Percentiles rank a stretch among this genome's conserved stretches.
phyloP scores from a whole-genome alignment of 2,888 invertebrate species.

The Rambutsinella grinnellia region DNA sequence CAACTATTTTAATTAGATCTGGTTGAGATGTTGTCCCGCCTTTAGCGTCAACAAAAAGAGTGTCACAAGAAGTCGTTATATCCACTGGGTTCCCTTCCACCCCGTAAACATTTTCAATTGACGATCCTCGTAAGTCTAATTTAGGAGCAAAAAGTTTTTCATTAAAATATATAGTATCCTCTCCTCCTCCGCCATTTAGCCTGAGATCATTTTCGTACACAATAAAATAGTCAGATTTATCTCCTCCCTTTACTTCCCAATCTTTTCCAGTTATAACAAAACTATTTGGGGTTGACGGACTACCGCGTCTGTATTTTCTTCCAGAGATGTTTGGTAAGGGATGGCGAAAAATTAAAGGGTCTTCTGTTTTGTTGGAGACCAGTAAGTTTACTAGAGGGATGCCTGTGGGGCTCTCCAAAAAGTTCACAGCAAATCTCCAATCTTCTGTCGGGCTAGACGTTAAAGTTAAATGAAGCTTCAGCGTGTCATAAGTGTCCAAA shows the following conservation, averaged over 20 bases:
- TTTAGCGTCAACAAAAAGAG: neutral
- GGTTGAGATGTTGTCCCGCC: neutral
- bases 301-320: neutral
- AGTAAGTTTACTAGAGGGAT: neutral
- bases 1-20: neutral
- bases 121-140: neutral
- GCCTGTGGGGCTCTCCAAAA: neutral
- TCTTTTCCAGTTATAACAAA: neutral
- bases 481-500: neutral
- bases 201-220: neutral
- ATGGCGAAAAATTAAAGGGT: conserved; percentile 5
- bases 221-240: conserved; percentile 4
- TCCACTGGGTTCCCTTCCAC: neutral
- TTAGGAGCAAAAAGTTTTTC: too few species aligned
- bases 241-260: conserved; percentile 4
- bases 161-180: neutral
- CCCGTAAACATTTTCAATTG: conserved; percentile 9
- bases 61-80: neutral
- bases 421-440: neutral
- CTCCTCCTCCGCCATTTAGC: neutral
- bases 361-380: neutral
- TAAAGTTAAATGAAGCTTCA: neutral
- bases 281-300: neutral
- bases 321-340: neutral
- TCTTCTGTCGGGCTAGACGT: neutral